Evolutionary conservation across 2,888 invertebrate genomes (phyloP), one percentile per base, ranked within the genome.

Genomic region (Macaria notata): DNA sequence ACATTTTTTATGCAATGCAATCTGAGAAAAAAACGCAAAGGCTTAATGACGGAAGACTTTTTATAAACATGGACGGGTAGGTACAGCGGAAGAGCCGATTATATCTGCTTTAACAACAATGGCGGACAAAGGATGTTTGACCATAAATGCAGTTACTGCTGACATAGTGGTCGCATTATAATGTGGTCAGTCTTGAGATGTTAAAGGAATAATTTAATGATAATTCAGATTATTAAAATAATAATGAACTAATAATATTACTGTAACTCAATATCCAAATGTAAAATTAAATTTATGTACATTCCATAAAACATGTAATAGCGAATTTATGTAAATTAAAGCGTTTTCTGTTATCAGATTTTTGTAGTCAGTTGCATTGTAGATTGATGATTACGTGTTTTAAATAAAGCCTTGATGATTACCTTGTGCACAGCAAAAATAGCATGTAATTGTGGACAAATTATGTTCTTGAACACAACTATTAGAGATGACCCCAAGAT

Each of bases 21-120:
- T 49, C 6, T 42, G 33, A 52, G 7, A 56, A 54, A 57, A 60
- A 41, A 62, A 39, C 29, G 19, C 31, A 58, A 51, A 49, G 52
- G 56, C 52, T 54, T 63, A 60, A 64, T 47, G 56, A 54, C 65
- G 63, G 60, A 64, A 66, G 57, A 54, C 41, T 54, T 63, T 58
- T 61, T 59, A 50, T 56, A 59, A 64, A 56, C 56, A 55, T 53
- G 58, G 33, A 55, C 49, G 51, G 47, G 54, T 39, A 5, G 4
- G 6, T 7, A n/a, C 38, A 29, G 31, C 43, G 48, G 56, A 55
- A 44, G 54, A 53, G 45, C 8, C 43, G 42, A 45, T 49, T 48
- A 31, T 52, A 42, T 46, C n/a, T 39, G 49, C 38, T 54, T 48
- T 7, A 51, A 54, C 51, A 53, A 56, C 48, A 63, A 60, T 54